phyloP scores from a whole-genome alignment of 2,797 vertebrate species.

The Helarctos malayanus region DNA sequence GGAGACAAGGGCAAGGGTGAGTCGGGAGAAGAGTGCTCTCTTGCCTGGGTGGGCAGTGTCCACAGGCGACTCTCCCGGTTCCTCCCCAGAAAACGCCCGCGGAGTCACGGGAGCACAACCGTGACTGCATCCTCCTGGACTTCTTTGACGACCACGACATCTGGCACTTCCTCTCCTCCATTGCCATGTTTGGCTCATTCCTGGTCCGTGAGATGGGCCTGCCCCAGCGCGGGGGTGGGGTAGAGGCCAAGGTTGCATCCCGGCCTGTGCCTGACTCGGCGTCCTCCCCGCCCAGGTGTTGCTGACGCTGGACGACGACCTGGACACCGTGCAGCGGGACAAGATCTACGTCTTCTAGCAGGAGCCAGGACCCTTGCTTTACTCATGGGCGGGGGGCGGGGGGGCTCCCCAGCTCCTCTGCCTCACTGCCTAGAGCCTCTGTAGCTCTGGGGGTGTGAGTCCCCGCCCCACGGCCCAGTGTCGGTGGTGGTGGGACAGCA shows the following conservation, averaged over 20 bases:
- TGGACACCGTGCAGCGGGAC: constrained; percentile 96
- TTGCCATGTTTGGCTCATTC: constrained; percentile 99
- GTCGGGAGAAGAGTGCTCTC: too few relatives aligned
- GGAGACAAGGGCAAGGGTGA: not conserved
- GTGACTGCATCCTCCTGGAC: constrained; percentile 96
- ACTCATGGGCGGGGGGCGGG: not conserved
- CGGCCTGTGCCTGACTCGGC: not conserved
- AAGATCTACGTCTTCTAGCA: constrained; percentile 97
- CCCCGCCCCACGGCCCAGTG: not conserved
- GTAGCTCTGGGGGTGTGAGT: not conserved
- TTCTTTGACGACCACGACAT: constrained; percentile 99
- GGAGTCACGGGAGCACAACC: constrained; percentile 98
- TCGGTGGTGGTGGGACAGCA: not conserved
- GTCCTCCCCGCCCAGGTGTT: constrained; percentile 91
- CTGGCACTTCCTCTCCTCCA: constrained; percentile 99
- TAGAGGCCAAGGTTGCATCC: not conserved
- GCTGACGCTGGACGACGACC: constrained; percentile 97
- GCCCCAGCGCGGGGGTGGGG: not conserved
- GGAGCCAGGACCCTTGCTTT: not conserved
- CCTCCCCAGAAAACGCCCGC: constrained; percentile 96
- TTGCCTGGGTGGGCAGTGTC: accelerated
- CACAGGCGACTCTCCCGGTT: accelerated
- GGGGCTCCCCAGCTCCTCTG: constrained; percentile 14
- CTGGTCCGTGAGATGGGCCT: constrained; percentile 89
- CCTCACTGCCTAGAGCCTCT: not conserved